Conservation (phyloP, 1,140 invertebrate genomes). For the Euwallacea similis region DNA sequence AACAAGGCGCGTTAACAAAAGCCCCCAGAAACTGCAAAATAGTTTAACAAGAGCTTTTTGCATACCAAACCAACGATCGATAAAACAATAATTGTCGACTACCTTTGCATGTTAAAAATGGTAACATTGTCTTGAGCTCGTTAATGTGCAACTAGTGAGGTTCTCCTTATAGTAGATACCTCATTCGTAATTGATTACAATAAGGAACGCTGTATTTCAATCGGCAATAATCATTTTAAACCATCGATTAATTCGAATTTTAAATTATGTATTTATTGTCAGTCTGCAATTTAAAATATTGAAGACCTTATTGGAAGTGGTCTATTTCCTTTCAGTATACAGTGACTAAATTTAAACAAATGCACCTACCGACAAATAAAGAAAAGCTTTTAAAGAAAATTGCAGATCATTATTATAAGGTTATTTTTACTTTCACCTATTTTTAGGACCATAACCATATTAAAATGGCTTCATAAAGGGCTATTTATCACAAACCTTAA, state of each 20-base stretch:
- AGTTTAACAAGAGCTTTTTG: background rate
- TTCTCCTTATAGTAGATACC: background rate
- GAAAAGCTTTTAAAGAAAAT: too few relatives aligned
- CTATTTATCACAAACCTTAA: too few relatives aligned
- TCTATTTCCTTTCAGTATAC: conserved; percentile 4
- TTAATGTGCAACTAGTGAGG: conserved; percentile 13
- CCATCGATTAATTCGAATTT: conserved; percentile 16
- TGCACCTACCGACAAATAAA: too few relatives aligned
- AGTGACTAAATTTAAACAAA: background rate
- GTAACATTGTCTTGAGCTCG: conserved; percentile 2
- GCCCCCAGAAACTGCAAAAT: too few relatives aligned
- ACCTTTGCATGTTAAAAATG: conserved; percentile 12
- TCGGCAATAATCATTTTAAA: conserved; percentile 9
- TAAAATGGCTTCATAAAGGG: too few relatives aligned
- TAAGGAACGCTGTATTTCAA: conserved; percentile 2
- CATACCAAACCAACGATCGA: background rate
- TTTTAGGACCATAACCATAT: too few relatives aligned
- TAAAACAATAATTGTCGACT: conserved; percentile 3
- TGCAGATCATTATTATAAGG: too few relatives aligned
- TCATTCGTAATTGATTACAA: conserved; percentile 23
- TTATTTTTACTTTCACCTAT: too few relatives aligned
- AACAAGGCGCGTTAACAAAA: too few relatives aligned
- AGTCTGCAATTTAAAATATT: conserved; percentile 7
- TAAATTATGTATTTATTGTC: conserved; percentile 7
- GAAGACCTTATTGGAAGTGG: conserved; percentile 4